Conservation (phyloP, 1,140 invertebrate species). For the Drosophila pseudoobscura region DNA sequence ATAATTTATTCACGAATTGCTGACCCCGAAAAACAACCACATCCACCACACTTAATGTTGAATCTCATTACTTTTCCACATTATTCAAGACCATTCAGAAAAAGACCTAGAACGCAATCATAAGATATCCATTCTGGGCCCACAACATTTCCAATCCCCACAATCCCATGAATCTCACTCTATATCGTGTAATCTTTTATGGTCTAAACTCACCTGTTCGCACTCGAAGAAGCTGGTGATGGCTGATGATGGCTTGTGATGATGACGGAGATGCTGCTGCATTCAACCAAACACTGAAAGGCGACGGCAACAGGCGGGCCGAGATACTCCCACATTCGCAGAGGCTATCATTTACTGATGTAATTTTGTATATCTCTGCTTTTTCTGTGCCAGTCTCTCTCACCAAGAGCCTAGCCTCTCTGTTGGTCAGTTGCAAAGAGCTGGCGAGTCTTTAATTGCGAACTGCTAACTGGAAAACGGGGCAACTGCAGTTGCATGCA, state of each 20-base stretch:
- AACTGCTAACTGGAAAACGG: slow-evolving; percentile 23
- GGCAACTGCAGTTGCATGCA: slow-evolving; percentile 30
- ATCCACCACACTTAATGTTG: too few relatives aligned
- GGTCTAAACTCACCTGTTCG: slow-evolving; percentile 51
- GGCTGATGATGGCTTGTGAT: slow-evolving; percentile 9
- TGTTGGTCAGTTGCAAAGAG: background rate
- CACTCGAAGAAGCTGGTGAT: slow-evolving; percentile 32
- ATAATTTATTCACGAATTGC: too few relatives aligned
- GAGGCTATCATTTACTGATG: slow-evolving; percentile 37
- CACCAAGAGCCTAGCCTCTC: background rate
- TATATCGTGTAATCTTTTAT: too few relatives aligned
- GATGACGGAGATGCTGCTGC: slow-evolving; percentile 1
- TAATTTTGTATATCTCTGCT: slow-evolving; percentile 25
- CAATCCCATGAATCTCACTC: too few relatives aligned
- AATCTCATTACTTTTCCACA: too few relatives aligned
- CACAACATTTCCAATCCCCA: too few relatives aligned
- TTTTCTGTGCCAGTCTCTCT: slow-evolving; percentile 11
- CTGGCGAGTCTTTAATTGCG: slow-evolving; percentile 40
- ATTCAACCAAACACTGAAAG: slow-evolving; percentile 16
- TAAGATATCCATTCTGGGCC: too few relatives aligned
- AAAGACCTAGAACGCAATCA: too few relatives aligned
- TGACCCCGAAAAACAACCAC: too few relatives aligned
- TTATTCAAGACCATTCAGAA: too few relatives aligned
- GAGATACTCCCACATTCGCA: slow-evolving; percentile 1
- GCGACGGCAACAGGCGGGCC: slow-evolving; percentile 30